Conservation (phyloP, 1,140 invertebrate genomes). For the Atta cephalotes region DNA sequence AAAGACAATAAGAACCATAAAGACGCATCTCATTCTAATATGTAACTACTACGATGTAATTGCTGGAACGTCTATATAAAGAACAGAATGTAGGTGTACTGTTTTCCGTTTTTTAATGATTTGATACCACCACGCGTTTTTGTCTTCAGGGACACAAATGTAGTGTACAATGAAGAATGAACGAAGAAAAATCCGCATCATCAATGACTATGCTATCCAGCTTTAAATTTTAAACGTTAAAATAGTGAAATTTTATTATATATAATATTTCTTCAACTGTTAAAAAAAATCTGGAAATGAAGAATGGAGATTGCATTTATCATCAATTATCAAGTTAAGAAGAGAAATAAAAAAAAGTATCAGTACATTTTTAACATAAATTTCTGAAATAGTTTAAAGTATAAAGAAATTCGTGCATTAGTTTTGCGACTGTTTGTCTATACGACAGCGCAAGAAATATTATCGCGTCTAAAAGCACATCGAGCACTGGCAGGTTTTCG, state of each 20-base stretch:
- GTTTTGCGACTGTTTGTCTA: background rate
- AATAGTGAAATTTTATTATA: background rate
- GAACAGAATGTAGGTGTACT: conserved; percentile 4
- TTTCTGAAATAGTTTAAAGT: background rate
- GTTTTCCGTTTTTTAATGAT: conserved; percentile 61
- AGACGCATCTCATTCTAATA: conserved; percentile 63
- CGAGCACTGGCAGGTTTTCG: conserved; percentile 23
- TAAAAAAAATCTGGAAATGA: background rate
- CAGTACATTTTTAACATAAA: too few species aligned
- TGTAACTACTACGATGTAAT: conserved; percentile 75
- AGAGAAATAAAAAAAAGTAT: background rate
- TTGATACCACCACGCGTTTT: conserved; percentile 21
- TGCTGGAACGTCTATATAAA: conserved; percentile 53
- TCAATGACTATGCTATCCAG: background rate
- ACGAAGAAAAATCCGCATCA: background rate
- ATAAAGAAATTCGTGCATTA: background rate
- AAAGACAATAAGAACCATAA: conserved; percentile 42
- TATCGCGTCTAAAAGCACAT: conserved; percentile 36
- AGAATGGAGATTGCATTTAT: background rate
- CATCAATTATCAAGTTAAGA: background rate
- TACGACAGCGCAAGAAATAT: conserved; percentile 33
- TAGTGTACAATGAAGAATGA: background rate
- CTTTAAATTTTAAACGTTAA: background rate
- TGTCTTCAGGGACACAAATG: conserved; percentile 6
- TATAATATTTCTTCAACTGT: background rate